These are phyloP conservation scores for Paradisaea rubra DNA, from an alignment of 2,113 vertebrate species.

Conservation along the genomic window DNA sequence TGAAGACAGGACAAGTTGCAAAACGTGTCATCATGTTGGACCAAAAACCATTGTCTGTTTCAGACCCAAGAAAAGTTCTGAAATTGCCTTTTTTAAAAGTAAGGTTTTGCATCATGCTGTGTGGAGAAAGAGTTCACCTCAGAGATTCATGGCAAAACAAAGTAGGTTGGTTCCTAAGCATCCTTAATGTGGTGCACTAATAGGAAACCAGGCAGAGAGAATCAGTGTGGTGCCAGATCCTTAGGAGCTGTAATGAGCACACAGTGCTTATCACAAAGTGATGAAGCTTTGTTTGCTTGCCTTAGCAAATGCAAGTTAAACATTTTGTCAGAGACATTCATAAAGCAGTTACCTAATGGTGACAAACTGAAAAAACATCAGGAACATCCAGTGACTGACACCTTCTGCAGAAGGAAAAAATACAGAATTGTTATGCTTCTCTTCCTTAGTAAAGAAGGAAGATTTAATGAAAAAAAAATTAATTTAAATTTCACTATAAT, in stretches of 20 bases:
- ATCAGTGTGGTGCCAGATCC: neutral
- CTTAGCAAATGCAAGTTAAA: neutral
- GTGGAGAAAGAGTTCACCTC: neutral
- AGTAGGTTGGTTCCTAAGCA: neutral
- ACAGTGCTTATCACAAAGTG: neutral
- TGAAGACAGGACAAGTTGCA: neutral
- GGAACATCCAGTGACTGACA: neutral
- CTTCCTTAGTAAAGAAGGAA: neutral
- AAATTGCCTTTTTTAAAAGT: neutral
- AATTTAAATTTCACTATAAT: neutral
- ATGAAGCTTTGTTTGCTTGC: neutral
- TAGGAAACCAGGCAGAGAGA: neutral
- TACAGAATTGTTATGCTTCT: neutral
- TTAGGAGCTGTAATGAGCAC: neutral
- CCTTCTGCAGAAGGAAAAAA: neutral
- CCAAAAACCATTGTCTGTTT: neutral
- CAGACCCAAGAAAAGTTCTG: neutral
- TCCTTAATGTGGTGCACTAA: neutral
- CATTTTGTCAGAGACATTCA: neutral
- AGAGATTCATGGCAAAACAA: neutral
- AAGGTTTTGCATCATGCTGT: neutral
- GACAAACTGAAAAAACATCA: neutral
- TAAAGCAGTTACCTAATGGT: neutral
- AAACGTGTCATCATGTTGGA: neutral
- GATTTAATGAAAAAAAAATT: too few species aligned